A percentile compares a stretch with the other conserved stretches of the same genome.
Evolutionary conservation across 2,888 invertebrate species (phyloP).

Genomic region (Perizoma affinitatum): DNA sequence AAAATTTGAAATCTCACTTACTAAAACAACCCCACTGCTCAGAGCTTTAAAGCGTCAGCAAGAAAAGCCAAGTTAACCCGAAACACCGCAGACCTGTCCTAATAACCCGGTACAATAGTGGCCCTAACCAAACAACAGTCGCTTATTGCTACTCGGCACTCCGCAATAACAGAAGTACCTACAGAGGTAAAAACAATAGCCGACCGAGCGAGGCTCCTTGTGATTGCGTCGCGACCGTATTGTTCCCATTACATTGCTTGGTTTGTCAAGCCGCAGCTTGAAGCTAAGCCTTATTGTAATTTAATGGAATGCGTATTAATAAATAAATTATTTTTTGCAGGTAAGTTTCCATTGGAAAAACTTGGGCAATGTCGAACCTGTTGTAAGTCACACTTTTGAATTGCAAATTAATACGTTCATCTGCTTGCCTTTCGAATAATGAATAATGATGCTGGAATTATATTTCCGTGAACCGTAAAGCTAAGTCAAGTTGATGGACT

Average conservation of each 20-base stretch:
- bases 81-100: constrained; percentile 63
- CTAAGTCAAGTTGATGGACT: constrained; percentile 59
- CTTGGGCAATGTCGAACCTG: constrained; percentile 18
- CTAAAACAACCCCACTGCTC: constrained; percentile 10
- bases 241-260: constrained; percentile 65
- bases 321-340: constrained; percentile 49
- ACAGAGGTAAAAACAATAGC: constrained; percentile 75
- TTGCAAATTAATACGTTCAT: constrained; percentile 14
- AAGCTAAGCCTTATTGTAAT: constrained; percentile 50
- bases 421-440: constrained; percentile 18
- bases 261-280: constrained; percentile 60
- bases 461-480: constrained; percentile 59
- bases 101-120: constrained; percentile 77
- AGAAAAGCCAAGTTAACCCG: constrained; percentile 56
- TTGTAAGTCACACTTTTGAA: constrained; percentile 20
- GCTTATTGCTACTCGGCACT: constrained; percentile 77
- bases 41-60: constrained; percentile 42
- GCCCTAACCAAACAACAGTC: constrained; percentile 72
- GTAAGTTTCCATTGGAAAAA: constrained; percentile 44
- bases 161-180: constrained; percentile 60
- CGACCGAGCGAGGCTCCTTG: constrained; percentile 58
- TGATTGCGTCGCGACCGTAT: constrained; percentile 66
- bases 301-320: constrained; percentile 44
- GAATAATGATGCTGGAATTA: constrained; percentile 38
- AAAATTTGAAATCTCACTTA: constrained; percentile 16